Conservation (phyloP, 2,113 vertebrate genomes). For the Thinocorus orbignyianus region DNA sequence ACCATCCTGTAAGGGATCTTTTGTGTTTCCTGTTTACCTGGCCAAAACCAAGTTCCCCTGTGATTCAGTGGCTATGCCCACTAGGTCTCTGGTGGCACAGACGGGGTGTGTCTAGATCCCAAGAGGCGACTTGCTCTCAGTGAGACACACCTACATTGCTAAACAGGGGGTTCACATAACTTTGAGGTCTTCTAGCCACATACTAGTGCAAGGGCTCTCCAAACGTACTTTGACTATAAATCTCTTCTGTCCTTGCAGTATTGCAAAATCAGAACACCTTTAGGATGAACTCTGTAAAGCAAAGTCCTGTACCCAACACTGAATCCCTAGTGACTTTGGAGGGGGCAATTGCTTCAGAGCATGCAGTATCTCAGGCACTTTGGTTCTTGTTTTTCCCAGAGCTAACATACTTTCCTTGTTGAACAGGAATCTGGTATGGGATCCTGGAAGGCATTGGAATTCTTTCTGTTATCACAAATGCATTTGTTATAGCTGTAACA, state of each 20-base stretch:
- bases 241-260: neutral
- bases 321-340: neutral
- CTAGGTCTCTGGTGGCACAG: neutral
- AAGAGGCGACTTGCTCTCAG: neutral
- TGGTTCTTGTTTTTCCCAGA: neutral
- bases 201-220: neutral
- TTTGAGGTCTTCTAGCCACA: neutral
- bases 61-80: neutral
- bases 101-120: neutral
- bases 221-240: neutral
- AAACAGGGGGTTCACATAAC: neutral
- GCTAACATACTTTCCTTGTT: constrained; percentile 53
- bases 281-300: neutral
- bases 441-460: constrained; percentile 95
- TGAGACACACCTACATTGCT: neutral
- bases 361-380: neutral
- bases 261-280: neutral
- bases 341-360: neutral
- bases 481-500: constrained; percentile 95
- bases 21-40: neutral
- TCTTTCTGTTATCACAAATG: constrained; percentile 95
- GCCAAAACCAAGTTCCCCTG: neutral
- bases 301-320: neutral
- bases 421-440: constrained; percentile 93
- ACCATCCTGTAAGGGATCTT: neutral